These are phyloP conservation scores for Periophthalmus magnuspinnatus DNA, from an alignment of 2,797 vertebrate genomes.

Conservation along the genomic window DNA sequence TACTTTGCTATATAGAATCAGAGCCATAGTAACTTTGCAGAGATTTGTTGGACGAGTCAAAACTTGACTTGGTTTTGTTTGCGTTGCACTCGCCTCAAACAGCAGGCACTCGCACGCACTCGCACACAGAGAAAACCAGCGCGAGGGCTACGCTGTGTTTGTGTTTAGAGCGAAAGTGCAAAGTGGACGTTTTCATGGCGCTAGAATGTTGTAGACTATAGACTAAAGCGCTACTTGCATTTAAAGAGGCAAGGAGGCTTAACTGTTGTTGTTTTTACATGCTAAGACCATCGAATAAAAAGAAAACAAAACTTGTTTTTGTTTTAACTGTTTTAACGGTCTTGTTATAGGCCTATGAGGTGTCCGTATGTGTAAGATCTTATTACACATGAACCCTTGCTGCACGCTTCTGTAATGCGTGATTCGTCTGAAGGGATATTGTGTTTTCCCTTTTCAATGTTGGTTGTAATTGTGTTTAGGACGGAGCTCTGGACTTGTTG, in stretches of 20 bases:
- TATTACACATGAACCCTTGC: not conserved
- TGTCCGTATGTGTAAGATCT: not conserved
- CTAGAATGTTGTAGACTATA: not conserved
- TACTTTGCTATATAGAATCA: not conserved
- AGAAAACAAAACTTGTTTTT: not conserved
- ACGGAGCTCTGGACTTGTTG: conserved; percentile 89
- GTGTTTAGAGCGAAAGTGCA: conserved; percentile 26
- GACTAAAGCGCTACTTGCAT: not conserved
- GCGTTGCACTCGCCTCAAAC: not conserved
- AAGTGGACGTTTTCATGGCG: conserved; percentile 35
- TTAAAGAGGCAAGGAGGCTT: not conserved
- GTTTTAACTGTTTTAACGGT: no score
- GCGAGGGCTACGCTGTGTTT: conserved; percentile 31
- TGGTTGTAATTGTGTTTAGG: conserved; percentile 67
- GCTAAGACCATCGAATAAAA: not conserved
- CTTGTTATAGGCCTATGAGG: no score
- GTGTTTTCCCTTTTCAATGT: not conserved
- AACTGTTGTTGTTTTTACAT: not conserved
- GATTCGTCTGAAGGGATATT: not conserved
- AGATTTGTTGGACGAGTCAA: not conserved
- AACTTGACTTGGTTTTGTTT: not conserved
- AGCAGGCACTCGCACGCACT: conserved; percentile 9
- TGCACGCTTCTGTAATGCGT: not conserved
- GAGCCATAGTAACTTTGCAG: not conserved
- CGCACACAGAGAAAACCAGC: conserved; percentile 45